These are phyloP conservation scores for Actinernus sp. DNA, from an alignment of 92 coral and sea anemone genomes.

Conservation along the genomic window DNA sequence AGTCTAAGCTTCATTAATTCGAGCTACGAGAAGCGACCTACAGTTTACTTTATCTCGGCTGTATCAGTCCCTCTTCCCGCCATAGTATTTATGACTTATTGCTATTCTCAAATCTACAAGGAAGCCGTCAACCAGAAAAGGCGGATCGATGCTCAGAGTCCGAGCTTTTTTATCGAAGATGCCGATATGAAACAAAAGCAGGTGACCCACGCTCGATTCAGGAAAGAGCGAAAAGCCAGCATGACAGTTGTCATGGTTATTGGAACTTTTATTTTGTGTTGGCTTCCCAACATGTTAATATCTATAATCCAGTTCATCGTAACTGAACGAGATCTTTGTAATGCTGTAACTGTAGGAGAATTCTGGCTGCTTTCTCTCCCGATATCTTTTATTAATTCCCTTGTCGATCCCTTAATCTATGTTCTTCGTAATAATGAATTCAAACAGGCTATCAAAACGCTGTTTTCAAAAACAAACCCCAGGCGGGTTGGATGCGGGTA, in stretches of 20 bases:
- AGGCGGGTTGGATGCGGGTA: no score
- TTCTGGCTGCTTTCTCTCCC: slow-evolving; percentile 47
- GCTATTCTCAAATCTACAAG: slow-evolving; percentile 39
- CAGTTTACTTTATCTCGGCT: slow-evolving; percentile 25
- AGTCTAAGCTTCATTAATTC: slow-evolving; percentile 31
- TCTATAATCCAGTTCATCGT: slow-evolving; percentile 26
- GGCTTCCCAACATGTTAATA: slow-evolving; percentile 40
- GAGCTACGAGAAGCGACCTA: slow-evolving; percentile 34
- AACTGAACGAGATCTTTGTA: slow-evolving; percentile 11
- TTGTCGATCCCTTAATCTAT: slow-evolving; percentile 29
- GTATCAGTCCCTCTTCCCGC: slow-evolving; percentile 27
- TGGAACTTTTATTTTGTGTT: slow-evolving; percentile 37
- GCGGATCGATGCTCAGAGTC: slow-evolving; percentile 35
- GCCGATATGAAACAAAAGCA: background rate
- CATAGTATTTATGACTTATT: slow-evolving; percentile 23
- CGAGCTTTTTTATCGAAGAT: slow-evolving; percentile 32
- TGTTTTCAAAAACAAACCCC: slow-evolving; percentile 9
- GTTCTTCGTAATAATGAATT: slow-evolving; percentile 41
- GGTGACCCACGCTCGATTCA: background rate
- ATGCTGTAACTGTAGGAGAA: slow-evolving; percentile 36
- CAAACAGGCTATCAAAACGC: slow-evolving; percentile 18
- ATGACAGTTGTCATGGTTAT: slow-evolving; percentile 38
- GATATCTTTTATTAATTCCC: slow-evolving; percentile 25
- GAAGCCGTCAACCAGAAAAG: slow-evolving; percentile 30
- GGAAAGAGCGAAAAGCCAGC: slow-evolving; percentile 38